A percentile compares a stretch with the other conserved stretches of the same genome.
Conservation (phyloP, 2,888 invertebrate genomes). For the Acanthosepion pharaonis region DNA sequence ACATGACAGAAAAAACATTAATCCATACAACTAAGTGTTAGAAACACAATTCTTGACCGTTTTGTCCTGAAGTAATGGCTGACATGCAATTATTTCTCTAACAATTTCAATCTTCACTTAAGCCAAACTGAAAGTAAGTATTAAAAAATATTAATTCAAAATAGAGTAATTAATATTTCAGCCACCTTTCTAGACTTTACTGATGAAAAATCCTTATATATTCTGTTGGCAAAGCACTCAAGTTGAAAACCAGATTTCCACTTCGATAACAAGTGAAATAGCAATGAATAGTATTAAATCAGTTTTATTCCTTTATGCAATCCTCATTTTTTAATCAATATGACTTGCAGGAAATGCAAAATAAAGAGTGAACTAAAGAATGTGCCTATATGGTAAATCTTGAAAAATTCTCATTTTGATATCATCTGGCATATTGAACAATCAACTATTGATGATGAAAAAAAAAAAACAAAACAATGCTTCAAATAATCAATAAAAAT, state of each 20-base stretch:
- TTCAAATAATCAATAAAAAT: neutral
- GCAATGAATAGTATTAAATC: neutral
- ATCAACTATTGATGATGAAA: neutral
- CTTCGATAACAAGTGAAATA: neutral
- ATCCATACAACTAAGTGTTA: too few species aligned
- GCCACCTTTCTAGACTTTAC: too few species aligned
- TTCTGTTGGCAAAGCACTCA: neutral
- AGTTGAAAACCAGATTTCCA: neutral
- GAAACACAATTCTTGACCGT: too few species aligned
- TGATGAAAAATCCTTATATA: too few species aligned
- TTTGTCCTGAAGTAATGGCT: too few species aligned
- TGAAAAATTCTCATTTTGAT: neutral
- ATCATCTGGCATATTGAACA: neutral
- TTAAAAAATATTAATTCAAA: neutral
- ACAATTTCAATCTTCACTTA: too few species aligned
- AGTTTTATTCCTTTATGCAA: neutral
- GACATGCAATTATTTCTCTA: too few species aligned
- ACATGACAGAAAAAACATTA: too few species aligned
- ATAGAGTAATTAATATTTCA: neutral
- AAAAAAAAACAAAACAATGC: too few species aligned
- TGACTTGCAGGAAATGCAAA: neutral
- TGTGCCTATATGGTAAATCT: neutral
- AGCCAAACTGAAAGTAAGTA: too few species aligned
- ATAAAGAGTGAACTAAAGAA: neutral
- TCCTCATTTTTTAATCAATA: neutral